Evolutionary conservation across 1,140 invertebrate genomes (phyloP).

Genomic region (Drosophila punjabiensis): DNA sequence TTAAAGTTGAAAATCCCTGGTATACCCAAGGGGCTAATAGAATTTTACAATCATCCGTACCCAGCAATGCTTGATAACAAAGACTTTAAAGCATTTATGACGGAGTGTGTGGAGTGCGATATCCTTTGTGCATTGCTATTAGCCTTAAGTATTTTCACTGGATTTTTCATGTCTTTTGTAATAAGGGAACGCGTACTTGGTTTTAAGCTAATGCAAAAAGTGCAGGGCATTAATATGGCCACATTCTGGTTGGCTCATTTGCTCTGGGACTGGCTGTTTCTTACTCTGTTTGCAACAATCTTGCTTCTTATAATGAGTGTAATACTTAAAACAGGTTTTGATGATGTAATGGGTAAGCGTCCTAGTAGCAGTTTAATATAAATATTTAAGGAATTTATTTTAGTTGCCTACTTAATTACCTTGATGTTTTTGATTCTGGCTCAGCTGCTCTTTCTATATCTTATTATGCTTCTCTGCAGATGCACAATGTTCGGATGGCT

Average conservation of each 20-base stretch:
- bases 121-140: neutral
- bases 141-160: constrained; percentile 21
- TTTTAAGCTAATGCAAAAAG: constrained; percentile 34
- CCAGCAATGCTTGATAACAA: neutral
- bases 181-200: constrained; percentile 21
- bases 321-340: neutral
- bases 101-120: constrained; percentile 7
- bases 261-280: constrained; percentile 21
- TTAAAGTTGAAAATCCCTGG: no score
- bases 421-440: constrained; percentile 20
- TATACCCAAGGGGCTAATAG: neutral
- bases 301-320: constrained; percentile 2
- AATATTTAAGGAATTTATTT: neutral
- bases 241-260: constrained; percentile 33
- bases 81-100: neutral
- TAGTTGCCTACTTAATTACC: constrained; percentile 13
- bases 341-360: constrained; percentile 2
- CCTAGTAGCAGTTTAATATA: neutral
- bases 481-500: constrained; percentile 24
- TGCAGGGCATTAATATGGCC: constrained; percentile 41
- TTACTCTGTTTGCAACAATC: neutral
- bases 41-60: constrained; percentile 21
- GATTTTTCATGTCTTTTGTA: constrained; percentile 20
- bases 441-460: constrained; percentile 27
- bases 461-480: constrained; percentile 19